Evolutionary conservation across 2,797 vertebrate genomes (phyloP), one percentile per base, ranked within the genome.

Genomic region (Avahi laniger): DNA sequence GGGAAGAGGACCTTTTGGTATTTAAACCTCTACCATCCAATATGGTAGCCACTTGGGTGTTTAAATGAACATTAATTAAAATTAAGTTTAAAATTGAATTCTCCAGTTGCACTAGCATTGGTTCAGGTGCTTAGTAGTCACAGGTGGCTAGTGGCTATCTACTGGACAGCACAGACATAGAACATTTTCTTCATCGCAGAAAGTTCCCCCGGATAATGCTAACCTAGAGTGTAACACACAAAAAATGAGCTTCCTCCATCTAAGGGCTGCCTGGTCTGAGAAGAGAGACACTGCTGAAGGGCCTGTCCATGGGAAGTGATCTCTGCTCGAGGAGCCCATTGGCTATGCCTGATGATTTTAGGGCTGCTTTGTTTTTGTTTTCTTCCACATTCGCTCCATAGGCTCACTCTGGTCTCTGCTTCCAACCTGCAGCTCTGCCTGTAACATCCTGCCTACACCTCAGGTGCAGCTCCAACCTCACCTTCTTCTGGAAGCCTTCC

Each of bases 261-360:
- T 0, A 14, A 41, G 46, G 54, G 5, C 67, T 69, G 50, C 43
- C 41, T n/a, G n/a, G 10, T 43, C 13, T 5, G n/a, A 72, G 69
- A 35, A 18, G 14, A 43, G 35, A 17, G 41, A 17, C 1, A 3
- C 54, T 0, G 2, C 5, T 26, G 70, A 43, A 46, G 5, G 14
- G 4, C 7, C 50, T 35, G 5, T 67, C 28, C 0, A 0, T 10
- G 26, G 35, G 18, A 52, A 30, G 13, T 1, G 22, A 70, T 15
- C 5, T 33, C 50, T 46, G 61, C 76, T 59, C 20, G 13, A 4
- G 1, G 28, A 76, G 46, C 43, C 43, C 57, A 0, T 1, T 41
- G 28, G 18, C 38, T 33, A 2, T 59, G 70, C 61, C 52, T 78
- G 30, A 61, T 30, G 30, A 28, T 59, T 69, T 57, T 46, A 14